Evolutionary conservation across 1,140 invertebrate genomes (phyloP).

Genomic region (Aphidius gifuensis): DNA sequence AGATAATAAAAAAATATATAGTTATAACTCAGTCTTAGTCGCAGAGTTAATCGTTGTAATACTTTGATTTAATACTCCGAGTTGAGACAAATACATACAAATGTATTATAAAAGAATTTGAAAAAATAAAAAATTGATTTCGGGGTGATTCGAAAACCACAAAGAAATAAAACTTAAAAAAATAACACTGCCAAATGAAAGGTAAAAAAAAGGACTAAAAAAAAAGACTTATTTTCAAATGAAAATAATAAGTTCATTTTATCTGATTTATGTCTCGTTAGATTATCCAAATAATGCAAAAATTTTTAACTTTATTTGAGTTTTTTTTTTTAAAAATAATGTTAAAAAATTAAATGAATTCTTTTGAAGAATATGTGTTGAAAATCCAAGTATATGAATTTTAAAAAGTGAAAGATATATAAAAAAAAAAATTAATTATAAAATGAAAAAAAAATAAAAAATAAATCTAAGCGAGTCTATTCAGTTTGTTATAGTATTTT

Average conservation of each 20-base stretch:
- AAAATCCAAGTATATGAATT: background rate
- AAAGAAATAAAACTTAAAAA: too few relatives aligned
- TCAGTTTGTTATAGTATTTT: conserved; percentile 8
- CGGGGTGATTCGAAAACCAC: too few relatives aligned
- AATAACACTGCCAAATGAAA: too few relatives aligned
- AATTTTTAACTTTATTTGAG: conserved; percentile 7
- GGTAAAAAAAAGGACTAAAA: too few relatives aligned
- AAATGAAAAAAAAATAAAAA: background rate
- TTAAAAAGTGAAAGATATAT: background rate
- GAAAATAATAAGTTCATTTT: too few relatives aligned
- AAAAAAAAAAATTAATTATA: background rate
- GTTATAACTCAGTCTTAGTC: conserved; percentile 41
- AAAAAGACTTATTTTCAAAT: too few relatives aligned
- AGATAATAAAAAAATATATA: background rate
- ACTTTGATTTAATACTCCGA: conserved; percentile 39
- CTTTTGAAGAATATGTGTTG: too few relatives aligned
- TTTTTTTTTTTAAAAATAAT: conserved; percentile 15
- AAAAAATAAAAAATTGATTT: background rate
- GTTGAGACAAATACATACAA: conserved; percentile 31
- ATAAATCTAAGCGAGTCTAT: conserved; percentile 12
- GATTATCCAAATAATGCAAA: conserved; percentile 24
- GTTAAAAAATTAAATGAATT: background rate
- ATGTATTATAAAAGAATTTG: background rate
- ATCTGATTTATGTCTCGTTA: conserved; percentile 19
- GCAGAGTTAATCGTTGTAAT: conserved; percentile 46